A percentile compares a stretch with the other conserved stretches of the same genome.
phyloP scores from a whole-genome alignment of 2,888 invertebrate genomes.

The Baronia brevicornis region DNA sequence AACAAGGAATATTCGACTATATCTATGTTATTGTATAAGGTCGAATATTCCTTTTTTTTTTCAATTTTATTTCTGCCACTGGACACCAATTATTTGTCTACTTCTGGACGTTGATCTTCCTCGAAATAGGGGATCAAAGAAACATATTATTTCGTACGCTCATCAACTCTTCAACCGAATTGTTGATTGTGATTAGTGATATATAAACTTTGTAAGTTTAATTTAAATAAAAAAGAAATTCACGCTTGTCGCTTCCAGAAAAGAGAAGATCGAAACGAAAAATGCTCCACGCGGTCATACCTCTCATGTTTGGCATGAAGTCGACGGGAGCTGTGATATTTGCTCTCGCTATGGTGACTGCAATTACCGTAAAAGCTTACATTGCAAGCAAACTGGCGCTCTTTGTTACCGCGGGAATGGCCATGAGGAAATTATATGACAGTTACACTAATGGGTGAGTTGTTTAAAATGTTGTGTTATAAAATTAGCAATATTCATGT shows the following conservation, averaged over 20 bases:
- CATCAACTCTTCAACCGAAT: too few species aligned
- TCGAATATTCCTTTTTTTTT: too few species aligned
- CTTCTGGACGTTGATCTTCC: too few species aligned
- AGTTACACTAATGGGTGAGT: slow-evolving; percentile 68
- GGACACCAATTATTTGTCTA: too few species aligned
- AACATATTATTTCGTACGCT: too few species aligned
- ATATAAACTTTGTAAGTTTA: too few species aligned
- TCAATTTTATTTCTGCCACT: too few species aligned
- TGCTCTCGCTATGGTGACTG: slow-evolving; percentile 76
- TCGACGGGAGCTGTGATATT: slow-evolving; percentile 78
- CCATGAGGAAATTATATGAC: slow-evolving; percentile 77
- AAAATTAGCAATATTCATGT: slow-evolving; percentile 4
- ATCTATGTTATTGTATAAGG: too few species aligned
- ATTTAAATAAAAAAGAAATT: background rate
- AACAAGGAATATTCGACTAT: too few species aligned
- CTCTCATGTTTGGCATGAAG: slow-evolving; percentile 81
- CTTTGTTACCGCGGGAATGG: slow-evolving; percentile 77
- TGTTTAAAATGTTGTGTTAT: background rate
- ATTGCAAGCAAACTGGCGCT: slow-evolving; percentile 82
- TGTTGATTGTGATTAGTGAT: too few species aligned
- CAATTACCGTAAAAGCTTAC: slow-evolving; percentile 80
- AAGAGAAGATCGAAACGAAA: slow-evolving; percentile 75
- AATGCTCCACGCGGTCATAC: slow-evolving; percentile 78
- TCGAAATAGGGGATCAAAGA: too few species aligned
- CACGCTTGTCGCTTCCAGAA: slow-evolving; percentile 31